Conservation (phyloP, 2,888 invertebrate genomes). For the Scaeva pyrastri region DNA sequence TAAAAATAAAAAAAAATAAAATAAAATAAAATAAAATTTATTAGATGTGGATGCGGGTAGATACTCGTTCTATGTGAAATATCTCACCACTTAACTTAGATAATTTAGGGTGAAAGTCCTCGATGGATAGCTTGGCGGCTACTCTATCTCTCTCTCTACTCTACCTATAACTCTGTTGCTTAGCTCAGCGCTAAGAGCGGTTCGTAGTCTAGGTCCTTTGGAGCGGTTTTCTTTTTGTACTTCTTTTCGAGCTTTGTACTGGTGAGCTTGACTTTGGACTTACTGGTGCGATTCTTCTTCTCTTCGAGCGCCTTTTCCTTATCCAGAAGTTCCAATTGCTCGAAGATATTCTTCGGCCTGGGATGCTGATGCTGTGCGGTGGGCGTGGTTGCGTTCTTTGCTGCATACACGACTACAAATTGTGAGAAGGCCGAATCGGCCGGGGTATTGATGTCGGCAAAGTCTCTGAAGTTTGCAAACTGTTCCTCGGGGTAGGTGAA, state of each 20-base stretch:
- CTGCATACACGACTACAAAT: constrained; percentile 92
- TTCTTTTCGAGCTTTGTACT: constrained; percentile 85
- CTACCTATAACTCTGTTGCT: constrained; percentile 76
- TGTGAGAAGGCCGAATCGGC: constrained; percentile 92
- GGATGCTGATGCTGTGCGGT: constrained; percentile 80
- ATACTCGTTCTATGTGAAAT: neutral
- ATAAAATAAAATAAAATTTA: constrained; percentile 25
- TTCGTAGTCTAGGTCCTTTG: constrained; percentile 82
- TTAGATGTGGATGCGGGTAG: constrained; percentile 7
- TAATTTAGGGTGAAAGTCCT: constrained; percentile 49
- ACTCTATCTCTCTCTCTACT: no score
- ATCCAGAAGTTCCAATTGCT: constrained; percentile 90
- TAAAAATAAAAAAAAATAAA: constrained; percentile 12
- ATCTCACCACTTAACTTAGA: constrained; percentile 49
- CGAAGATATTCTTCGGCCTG: constrained; percentile 92
- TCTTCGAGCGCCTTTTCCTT: constrained; percentile 84
- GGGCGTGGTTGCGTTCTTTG: constrained; percentile 88
- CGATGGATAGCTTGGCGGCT: constrained; percentile 8
- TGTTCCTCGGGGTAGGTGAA: constrained; percentile 92
- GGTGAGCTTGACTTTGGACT: constrained; percentile 88
- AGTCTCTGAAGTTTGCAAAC: constrained; percentile 95
- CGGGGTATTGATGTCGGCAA: constrained; percentile 94
- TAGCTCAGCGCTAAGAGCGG: constrained; percentile 83
- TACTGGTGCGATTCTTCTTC: constrained; percentile 83
- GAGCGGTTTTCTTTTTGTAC: constrained; percentile 84